phyloP scores from a whole-genome alignment of 2,888 invertebrate species.

The Mythimna loreyi region DNA sequence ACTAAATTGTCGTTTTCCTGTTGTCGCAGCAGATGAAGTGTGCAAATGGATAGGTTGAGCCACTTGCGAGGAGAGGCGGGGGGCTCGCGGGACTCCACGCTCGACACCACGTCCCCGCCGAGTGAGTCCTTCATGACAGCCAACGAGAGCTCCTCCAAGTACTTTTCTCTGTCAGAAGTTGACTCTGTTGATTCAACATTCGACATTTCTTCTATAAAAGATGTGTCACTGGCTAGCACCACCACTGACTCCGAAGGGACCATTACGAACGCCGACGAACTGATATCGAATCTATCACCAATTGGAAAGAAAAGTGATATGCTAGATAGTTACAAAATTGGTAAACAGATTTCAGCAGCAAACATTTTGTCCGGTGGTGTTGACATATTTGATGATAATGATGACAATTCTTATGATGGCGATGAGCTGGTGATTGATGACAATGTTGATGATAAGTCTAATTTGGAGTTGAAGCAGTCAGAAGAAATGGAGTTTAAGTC shows the following conservation, averaged over 20 bases:
- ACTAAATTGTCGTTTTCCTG: conserved; percentile 68
- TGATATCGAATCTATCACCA: conserved; percentile 82
- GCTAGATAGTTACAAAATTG: conserved; percentile 83
- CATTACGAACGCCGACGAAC: conserved; percentile 72
- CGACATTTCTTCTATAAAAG: conserved; percentile 81
- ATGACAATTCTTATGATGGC: conserved; percentile 89
- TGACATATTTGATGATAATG: conserved; percentile 88
- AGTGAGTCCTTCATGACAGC: conserved; percentile 86
- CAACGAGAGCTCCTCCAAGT: conserved; percentile 85
- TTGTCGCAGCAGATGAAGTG: conserved; percentile 86
- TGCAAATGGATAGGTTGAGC: conserved; percentile 88
- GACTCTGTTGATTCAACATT: conserved; percentile 85
- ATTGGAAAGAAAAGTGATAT: conserved; percentile 81
- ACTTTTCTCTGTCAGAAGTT: conserved; percentile 85
- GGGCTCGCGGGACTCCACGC: conserved; percentile 81
- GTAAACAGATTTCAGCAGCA: conserved; percentile 87
- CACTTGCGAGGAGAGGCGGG: conserved; percentile 84
- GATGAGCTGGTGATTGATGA: conserved; percentile 89
- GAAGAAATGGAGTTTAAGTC: conserved; percentile 69
- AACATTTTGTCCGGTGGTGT: conserved; percentile 88
- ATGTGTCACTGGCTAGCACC: conserved; percentile 73
- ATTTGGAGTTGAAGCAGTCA: conserved; percentile 68
- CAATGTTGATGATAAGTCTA: conserved; percentile 81
- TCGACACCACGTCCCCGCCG: conserved; percentile 82
- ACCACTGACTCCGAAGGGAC: conserved; percentile 72